Evolutionary conservation across 2,797 vertebrate genomes (phyloP).

Genomic region (Atherinosoma microstoma): DNA sequence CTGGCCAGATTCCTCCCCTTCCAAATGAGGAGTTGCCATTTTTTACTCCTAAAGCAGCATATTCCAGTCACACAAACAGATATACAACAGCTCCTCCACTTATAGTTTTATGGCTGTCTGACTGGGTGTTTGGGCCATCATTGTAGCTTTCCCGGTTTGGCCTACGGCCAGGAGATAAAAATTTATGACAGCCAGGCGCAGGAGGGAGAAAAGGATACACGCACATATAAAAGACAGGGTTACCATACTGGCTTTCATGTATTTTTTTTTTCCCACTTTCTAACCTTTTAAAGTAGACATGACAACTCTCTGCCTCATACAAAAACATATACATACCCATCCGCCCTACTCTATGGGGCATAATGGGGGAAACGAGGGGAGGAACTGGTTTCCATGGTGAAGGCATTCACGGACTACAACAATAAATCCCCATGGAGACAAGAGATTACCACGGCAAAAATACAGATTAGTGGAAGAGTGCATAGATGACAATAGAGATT

Average conservation of each 20-base stretch:
- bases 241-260: neutral
- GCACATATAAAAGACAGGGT: neutral
- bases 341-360: neutral
- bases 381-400: conserved; percentile 55
- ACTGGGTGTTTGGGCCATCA: conserved; percentile 38
- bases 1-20: conserved; percentile 4
- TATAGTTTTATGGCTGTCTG: conserved; percentile 51
- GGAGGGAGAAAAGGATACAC: conserved; percentile 3
- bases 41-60: conserved; percentile 7
- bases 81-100: conserved; percentile 7
- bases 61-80: conserved; percentile 3
- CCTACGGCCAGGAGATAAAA: conserved; percentile 38
- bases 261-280: neutral
- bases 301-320: conserved; percentile 4
- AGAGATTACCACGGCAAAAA: conserved; percentile 77
- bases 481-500: conserved; percentile 75
- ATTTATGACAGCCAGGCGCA: conserved; percentile 27
- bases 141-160: conserved; percentile 53
- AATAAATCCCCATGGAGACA: conserved; percentile 76
- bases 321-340: conserved; percentile 4
- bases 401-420: conserved; percentile 65
- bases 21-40: neutral
- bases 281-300: conserved; percentile 17
- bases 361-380: conserved; percentile 11
- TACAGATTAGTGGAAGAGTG: conserved; percentile 68